phyloP scores from a whole-genome alignment of 2,888 invertebrate species.

The Platycheirus albimanus region DNA sequence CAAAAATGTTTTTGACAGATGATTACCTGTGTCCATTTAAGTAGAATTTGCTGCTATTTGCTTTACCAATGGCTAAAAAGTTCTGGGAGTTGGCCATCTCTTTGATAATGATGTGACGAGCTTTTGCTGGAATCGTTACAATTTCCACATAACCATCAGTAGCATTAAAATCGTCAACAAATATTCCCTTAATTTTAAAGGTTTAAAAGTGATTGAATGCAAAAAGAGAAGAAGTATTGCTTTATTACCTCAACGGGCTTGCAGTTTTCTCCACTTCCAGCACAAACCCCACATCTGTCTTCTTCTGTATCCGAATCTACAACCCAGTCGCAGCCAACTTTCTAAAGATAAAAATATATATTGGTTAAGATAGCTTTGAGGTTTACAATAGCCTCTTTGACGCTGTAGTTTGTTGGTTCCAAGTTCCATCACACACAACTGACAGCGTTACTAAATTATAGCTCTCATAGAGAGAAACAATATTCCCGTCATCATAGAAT shows the following conservation, averaged over 20 bases:
- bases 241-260: conserved; percentile 85
- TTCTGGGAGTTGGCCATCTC: conserved; percentile 90
- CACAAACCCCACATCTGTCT: conserved; percentile 93
- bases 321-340: conserved; percentile 95
- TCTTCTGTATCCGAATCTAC: conserved; percentile 91
- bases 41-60: conserved; percentile 88
- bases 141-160: conserved; percentile 85
- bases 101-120: conserved; percentile 90
- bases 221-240: too few relatives aligned
- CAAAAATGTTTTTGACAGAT: not conserved
- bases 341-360: conserved; percentile 85
- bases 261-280: conserved; percentile 92
- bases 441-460: too few relatives aligned
- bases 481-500: too few relatives aligned
- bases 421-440: too few relatives aligned
- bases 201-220: not conserved
- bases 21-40: conserved; percentile 90
- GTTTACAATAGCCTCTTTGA: not conserved
- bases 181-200: conserved; percentile 76
- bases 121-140: conserved; percentile 90
- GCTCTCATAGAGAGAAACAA: too few relatives aligned
- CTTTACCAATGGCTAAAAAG: conserved; percentile 90
- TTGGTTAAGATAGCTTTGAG: not conserved
- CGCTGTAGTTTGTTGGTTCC: not conserved
- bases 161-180: conserved; percentile 84